Evolutionary conservation across 2,113 vertebrate species (phyloP), one percentile per base, ranked within the genome.

Genomic region (Chrysochloris asiatica): DNA sequence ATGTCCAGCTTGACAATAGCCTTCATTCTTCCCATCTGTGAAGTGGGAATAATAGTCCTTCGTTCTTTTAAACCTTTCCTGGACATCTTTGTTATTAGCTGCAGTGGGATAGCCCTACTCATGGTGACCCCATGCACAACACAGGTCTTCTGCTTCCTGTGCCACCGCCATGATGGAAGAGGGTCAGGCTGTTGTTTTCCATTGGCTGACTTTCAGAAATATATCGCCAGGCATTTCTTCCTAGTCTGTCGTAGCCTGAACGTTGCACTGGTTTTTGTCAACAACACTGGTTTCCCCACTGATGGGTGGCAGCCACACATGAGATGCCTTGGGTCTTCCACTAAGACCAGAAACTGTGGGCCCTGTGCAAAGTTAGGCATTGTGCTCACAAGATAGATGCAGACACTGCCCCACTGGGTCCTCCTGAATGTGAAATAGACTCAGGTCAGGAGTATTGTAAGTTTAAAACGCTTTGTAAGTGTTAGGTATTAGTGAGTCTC

Each of bases 1-100:
- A 7, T 4, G n/a, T 63, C 73, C 13, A 21, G 38, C 19, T 36
- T 50, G 67, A 17, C 0, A 1, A 4, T 8, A 16, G 11, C 41
- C 65, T 45, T 54, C 26, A 6, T 81, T 26, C 28, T 87, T 61
- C 9, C 75, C 52, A 9, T 24, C 33, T 69, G 80, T 24, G 1
- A 26, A 54, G 48, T 3, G 36, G 45, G 30, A 4, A 0, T 1
- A 5, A 19, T 52, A 65, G 30, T 2, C 30, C 0, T 3, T 13
- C 24, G 0, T 59, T 38, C 30, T 24, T 11, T 43, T 33, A 2
- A 9, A 48, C 10, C 56, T 5, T 33, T 16, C 0, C 43, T 10
- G 85, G 61, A 56, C 54, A 56, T 5, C 54, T 4, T 56, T 56
- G 54, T 28, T 61, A 9, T 61, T 61, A 61, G 28, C 59, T 61